Base-by-base conservation (phyloP, 2,888 invertebrate genomes). In the Spilosoma lubricipeda region DNA sequence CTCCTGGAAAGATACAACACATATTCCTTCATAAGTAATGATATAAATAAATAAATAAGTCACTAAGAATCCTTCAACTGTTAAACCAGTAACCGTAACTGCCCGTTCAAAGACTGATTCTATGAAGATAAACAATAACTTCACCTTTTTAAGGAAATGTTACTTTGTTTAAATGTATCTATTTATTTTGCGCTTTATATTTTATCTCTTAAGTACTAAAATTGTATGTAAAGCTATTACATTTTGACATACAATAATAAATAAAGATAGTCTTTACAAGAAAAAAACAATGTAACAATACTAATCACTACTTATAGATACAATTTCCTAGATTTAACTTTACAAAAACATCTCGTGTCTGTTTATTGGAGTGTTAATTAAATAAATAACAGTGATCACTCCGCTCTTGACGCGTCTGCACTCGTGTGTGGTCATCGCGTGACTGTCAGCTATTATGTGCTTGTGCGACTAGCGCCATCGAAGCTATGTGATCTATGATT, bases 391-490 rank as follows among this genome's bases (percentile, higher is more conserved):
- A 89, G 89, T 88, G 86, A 90, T 93, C 88, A 87, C 79, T 72
- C 71, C 70, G 78, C 83, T 78, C 83, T 85, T 80, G 80, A 88
- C 90, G 88, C 91, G 92, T 92, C 91, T 82, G 79, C 76, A 83
- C 81, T 79, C 87, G 87, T 91, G 94, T 92, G 94, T 91, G 94
- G 94, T 89, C 93, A 78, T 92, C 85, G 93, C 94, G 94, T 93
- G 94, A 91, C 94, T 93, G 92, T 81, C 77, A 73, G 71, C 87
- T 83, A 92, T 93, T 93, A 88, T 78, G 82, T 81, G 78, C 80
- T 84, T 87, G 86, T 85, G 86, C 86, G 89, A 87, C 88, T 84
- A 87, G 85, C 89, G 88, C 90, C 89, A 89, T 89, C 88, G 89
- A 83, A 82, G 78, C 82, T 71, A 74, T 70, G 85, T 86, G 88